These are phyloP conservation scores for Scaptomyza flava DNA, from an alignment of 2,888 invertebrate genomes.

Conservation along the genomic window DNA sequence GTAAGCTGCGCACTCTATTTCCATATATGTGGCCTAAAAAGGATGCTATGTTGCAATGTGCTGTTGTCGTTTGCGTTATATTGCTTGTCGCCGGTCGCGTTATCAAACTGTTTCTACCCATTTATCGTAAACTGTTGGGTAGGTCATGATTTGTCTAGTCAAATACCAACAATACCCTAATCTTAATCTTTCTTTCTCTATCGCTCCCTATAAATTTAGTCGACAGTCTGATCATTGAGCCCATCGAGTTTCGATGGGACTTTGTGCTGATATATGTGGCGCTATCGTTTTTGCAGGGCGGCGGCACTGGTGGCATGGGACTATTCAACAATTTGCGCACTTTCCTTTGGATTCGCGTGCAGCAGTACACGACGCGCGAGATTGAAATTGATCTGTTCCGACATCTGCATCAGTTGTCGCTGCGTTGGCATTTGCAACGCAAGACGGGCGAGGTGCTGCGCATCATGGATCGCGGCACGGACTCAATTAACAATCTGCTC, in stretches of 20 bases:
- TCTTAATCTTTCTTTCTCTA: background rate
- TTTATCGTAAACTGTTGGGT: constrained; percentile 97
- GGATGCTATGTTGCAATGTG: constrained; percentile 90
- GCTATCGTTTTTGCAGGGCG: constrained; percentile 97
- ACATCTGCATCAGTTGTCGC: constrained; percentile 95
- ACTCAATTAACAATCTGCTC: constrained; percentile 96
- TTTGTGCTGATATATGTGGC: constrained; percentile 93
- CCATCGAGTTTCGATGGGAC: constrained; percentile 93
- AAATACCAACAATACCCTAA: constrained; percentile 14
- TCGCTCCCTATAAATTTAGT: constrained; percentile 85
- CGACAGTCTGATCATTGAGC: constrained; percentile 89
- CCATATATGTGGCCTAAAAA: constrained; percentile 98
- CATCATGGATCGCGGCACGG: constrained; percentile 98
- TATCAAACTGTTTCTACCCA: constrained; percentile 95
- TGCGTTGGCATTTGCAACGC: constrained; percentile 96
- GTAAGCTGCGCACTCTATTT: constrained; percentile 91
- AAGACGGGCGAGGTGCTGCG: constrained; percentile 99
- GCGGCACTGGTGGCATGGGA: constrained; percentile 96
- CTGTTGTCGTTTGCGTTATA: constrained; percentile 92
- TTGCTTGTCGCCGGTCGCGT: constrained; percentile 92
- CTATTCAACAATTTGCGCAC: constrained; percentile 95
- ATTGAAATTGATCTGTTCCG: constrained; percentile 94
- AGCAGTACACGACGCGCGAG: constrained; percentile 97
- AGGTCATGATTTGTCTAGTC: constrained; percentile 75
- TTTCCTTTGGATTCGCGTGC: constrained; percentile 97